These are phyloP conservation scores for Onychomys arenicola DNA, from an alignment of 2,797 vertebrate genomes.

Conservation along the genomic window DNA sequence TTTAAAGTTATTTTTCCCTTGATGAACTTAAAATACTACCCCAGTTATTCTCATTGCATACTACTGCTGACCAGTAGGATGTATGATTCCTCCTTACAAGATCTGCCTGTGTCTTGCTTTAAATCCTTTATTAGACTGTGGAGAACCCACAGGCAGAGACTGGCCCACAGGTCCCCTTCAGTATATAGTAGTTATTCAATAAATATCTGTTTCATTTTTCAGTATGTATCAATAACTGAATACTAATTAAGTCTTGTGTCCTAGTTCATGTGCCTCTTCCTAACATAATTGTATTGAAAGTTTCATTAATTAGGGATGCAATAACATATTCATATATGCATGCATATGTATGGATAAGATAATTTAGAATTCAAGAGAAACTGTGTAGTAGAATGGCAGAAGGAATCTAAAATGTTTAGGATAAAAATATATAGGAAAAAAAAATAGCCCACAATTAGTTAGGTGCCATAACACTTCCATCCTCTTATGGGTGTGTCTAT, in stretches of 20 bases:
- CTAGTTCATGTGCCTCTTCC: constrained; percentile 35
- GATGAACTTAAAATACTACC: neutral
- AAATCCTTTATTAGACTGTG: neutral
- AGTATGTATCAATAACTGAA: neutral
- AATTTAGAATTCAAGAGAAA: constrained; percentile 57
- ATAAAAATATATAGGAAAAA: constrained; percentile 36
- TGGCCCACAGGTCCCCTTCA: neutral
- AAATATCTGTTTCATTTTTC: constrained; percentile 33
- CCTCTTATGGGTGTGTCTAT: neutral
- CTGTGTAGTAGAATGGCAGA: constrained; percentile 36
- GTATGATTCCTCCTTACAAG: neutral
- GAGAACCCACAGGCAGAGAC: neutral
- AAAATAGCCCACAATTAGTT: neutral
- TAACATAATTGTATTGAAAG: constrained; percentile 45
- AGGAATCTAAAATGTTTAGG: constrained; percentile 57
- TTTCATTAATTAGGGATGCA: constrained; percentile 1
- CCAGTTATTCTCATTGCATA: too few species aligned
- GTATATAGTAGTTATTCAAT: neutral
- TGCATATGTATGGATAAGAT: neutral
- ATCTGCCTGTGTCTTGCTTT: constrained; percentile 7
- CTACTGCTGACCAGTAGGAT: neutral
- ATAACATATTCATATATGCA: neutral
- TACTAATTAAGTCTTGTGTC: constrained; percentile 9
- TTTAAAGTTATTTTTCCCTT: neutral
- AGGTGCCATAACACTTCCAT: constrained; percentile 23